Evolutionary conservation across 2,797 vertebrate species (phyloP).

Genomic region (Paedocypris micromegethes): DNA sequence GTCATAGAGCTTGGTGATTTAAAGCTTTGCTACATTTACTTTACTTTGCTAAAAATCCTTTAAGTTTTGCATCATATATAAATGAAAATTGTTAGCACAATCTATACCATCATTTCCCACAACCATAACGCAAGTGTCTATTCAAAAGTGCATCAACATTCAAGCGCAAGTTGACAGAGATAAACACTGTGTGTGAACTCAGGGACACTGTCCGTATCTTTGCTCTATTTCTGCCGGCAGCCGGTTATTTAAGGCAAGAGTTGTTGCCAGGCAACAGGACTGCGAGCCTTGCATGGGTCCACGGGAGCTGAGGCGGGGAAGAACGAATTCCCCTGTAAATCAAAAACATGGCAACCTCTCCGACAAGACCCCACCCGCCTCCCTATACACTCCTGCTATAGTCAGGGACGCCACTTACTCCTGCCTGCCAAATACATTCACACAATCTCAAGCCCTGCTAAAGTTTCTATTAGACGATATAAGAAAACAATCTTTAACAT

Average conservation of each 20-base stretch:
- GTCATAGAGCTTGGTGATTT: too few species aligned
- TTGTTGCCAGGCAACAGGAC: slow-evolving; percentile 76
- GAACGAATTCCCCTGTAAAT: slow-evolving; percentile 53
- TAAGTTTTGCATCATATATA: too few species aligned
- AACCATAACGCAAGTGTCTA: too few species aligned
- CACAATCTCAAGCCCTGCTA: not conserved
- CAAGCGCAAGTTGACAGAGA: slow-evolving; percentile 49
- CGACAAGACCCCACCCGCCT: slow-evolving; percentile 64
- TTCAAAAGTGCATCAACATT: slow-evolving; percentile 25
- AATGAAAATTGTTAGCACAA: too few species aligned
- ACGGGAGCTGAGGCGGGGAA: slow-evolving; percentile 41
- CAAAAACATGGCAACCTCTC: slow-evolving; percentile 41
- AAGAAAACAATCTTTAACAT: too few species aligned
- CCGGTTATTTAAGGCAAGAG: slow-evolving; percentile 72
- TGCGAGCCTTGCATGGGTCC: slow-evolving; percentile 62
- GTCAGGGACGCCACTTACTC: slow-evolving; percentile 36
- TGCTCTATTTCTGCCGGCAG: slow-evolving; percentile 63
- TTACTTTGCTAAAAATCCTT: too few species aligned
- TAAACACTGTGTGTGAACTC: slow-evolving; percentile 64
- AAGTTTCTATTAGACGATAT: too few species aligned
- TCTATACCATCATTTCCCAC: too few species aligned
- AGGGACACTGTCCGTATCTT: slow-evolving; percentile 55
- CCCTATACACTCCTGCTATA: slow-evolving; percentile 54
- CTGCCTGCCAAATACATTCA: slow-evolving; percentile 15
- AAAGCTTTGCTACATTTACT: too few species aligned